Percentiles rank a stretch among this genome's conserved stretches.
Evolutionary conservation across 1,140 invertebrate genomes (phyloP).

Genomic region (Propsilocerus akamusi): DNA sequence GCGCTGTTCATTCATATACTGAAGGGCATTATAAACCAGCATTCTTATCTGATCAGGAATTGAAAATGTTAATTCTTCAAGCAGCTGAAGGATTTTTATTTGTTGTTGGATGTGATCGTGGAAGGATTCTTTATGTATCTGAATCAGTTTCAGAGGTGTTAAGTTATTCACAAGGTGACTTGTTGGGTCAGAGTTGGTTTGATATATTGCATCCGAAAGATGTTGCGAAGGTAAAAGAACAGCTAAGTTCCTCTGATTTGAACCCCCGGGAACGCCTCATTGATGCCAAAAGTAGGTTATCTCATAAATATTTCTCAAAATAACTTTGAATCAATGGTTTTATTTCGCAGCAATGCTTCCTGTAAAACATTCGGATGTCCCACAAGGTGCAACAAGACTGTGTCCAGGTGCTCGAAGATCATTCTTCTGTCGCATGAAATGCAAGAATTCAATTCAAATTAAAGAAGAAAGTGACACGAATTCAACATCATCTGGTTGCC

Average conservation of each 20-base stretch:
- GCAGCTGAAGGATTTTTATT: conserved; percentile 83
- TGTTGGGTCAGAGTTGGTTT: conserved; percentile 85
- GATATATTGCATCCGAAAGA: conserved; percentile 91
- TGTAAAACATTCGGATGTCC: conserved; percentile 61
- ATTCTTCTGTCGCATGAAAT: conserved; percentile 89
- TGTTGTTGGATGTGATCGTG: conserved; percentile 83
- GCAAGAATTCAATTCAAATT: conserved; percentile 37
- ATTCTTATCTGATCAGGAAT: conserved; percentile 74
- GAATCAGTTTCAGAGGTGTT: conserved; percentile 72
- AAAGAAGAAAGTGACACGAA: conserved; percentile 57
- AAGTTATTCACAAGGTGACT: conserved; percentile 71
- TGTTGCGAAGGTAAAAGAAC: conserved; percentile 87
- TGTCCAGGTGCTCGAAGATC: conserved; percentile 77
- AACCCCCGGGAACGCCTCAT: conserved; percentile 75
- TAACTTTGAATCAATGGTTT: not conserved
- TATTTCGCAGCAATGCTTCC: conserved; percentile 62
- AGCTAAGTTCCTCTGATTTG: conserved; percentile 77
- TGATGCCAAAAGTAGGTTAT: conserved; percentile 72
- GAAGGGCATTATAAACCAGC: conserved; percentile 69
- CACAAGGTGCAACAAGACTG: conserved; percentile 49
- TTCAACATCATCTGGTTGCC: conserved; percentile 38
- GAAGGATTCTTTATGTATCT: conserved; percentile 77
- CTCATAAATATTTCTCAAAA: not conserved
- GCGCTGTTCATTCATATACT: conserved; percentile 58
- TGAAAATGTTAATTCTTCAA: conserved; percentile 63